Percentiles rank a stretch among this genome's conserved stretches.
Evolutionary conservation across 2,797 vertebrate species (phyloP).

Genomic region (Chromis chromis): DNA sequence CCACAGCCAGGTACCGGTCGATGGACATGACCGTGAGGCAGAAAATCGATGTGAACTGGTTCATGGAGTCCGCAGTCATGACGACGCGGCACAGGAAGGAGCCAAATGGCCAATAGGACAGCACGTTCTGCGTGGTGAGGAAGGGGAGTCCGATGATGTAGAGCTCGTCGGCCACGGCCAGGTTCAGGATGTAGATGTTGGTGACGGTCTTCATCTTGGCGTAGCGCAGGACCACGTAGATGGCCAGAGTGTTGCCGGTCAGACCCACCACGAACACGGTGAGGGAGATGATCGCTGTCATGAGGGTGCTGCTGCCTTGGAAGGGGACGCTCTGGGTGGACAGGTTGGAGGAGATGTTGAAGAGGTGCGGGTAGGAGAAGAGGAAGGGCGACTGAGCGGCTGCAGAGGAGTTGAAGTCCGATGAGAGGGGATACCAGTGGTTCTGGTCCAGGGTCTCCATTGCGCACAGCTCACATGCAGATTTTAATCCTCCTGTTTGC

Average conservation of each 20-base stretch:
- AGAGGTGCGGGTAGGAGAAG: conserved; percentile 31
- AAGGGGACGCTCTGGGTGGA: conserved; percentile 81
- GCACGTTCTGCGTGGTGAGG: conserved; percentile 94
- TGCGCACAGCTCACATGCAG: conserved; percentile 10
- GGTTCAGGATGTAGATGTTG: conserved; percentile 95
- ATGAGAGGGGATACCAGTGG: conserved; percentile 47
- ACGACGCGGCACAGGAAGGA: conserved; percentile 94
- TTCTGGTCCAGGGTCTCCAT: conserved; percentile 73
- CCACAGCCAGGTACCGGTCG: conserved; percentile 95
- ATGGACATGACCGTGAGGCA: conserved; percentile 97
- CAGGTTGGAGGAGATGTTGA: conserved; percentile 74
- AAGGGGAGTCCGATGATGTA: conserved; percentile 97
- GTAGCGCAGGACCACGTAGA: conserved; percentile 92
- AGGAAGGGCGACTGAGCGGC: conserved; percentile 35
- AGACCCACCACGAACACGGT: conserved; percentile 93
- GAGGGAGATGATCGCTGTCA: conserved; percentile 92
- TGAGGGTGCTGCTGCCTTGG: conserved; percentile 88
- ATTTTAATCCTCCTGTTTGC: not conserved
- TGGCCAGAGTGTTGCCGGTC: conserved; percentile 93
- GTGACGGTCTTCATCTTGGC: conserved; percentile 94
- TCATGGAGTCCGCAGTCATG: conserved; percentile 96
- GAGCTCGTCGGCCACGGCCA: conserved; percentile 95
- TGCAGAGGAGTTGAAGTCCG: conserved; percentile 64
- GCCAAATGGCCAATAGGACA: conserved; percentile 97
- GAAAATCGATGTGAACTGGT: conserved; percentile 98